Percentiles rank a stretch among this genome's conserved stretches.
Conservation (phyloP, 2,113 vertebrate genomes). For the Dicrurus megarhynchus region DNA sequence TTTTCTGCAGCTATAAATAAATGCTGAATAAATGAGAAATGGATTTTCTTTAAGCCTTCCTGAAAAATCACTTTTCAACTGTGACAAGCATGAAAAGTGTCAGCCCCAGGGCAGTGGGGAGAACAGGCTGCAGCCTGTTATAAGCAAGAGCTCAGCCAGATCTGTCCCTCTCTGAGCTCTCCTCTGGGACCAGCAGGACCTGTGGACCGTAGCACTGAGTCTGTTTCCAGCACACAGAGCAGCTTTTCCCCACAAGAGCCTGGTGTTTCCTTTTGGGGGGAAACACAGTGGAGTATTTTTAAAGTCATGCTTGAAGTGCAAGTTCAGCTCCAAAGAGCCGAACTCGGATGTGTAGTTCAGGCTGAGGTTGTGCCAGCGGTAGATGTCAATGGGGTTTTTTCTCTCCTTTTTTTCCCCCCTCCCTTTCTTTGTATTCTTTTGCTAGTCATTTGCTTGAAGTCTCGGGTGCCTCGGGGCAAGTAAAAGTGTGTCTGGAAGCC, state of each 20-base stretch:
- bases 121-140: neutral
- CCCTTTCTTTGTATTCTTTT: neutral
- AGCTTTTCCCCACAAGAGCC: neutral
- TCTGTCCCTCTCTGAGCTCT: neutral
- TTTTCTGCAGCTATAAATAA: constrained; percentile 49
- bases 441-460: neutral
- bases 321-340: neutral
- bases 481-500: neutral
- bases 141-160: neutral
- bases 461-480: neutral
- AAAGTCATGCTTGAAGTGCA: neutral
- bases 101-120: neutral
- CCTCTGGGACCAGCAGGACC: neutral
- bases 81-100: constrained; percentile 30
- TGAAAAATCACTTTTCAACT: constrained; percentile 21
- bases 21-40: constrained; percentile 52
- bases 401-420: accelerated
- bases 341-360: neutral
- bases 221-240: neutral
- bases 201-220: neutral
- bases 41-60: constrained; percentile 53
- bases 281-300: neutral
- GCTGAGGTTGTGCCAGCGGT: neutral
- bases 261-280: accelerated
- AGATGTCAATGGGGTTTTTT: neutral